Conservation (phyloP, 2,797 vertebrate genomes). For the Helicolenus hilgendorfi region DNA sequence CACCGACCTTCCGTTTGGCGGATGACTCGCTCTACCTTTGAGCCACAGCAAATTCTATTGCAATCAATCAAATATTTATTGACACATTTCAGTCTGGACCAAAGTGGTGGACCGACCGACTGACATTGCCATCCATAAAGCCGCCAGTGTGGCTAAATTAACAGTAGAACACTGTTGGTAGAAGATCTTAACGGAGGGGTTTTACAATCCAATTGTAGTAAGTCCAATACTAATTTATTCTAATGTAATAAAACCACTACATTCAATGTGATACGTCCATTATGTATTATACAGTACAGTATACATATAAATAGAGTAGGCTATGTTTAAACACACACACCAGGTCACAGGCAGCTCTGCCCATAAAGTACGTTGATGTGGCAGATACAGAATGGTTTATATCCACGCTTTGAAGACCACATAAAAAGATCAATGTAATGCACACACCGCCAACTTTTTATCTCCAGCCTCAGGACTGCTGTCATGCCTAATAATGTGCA, state of each 20-base stretch:
- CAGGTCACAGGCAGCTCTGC: neutral
- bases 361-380: slow-evolving; percentile 1
- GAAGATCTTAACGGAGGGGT: neutral
- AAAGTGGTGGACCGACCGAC: neutral
- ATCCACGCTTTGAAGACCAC: slow-evolving; percentile 33
- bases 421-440: slow-evolving; percentile 49
- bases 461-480: slow-evolving; percentile 49
- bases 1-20: no score
- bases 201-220: neutral
- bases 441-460: slow-evolving; percentile 43
- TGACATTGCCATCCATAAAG: neutral
- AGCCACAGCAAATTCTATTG: no score
- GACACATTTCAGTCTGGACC: neutral
- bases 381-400: slow-evolving; percentile 33
- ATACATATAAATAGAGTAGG: neutral
- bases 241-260: neutral
- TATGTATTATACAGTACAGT: neutral
- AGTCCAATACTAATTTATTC: neutral
- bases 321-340: neutral
- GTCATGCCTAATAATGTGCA: slow-evolving; percentile 67
- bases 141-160: neutral
- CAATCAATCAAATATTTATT: neutral
- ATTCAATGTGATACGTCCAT: neutral
- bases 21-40: no score
- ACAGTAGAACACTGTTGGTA: neutral